Evolutionary conservation across 2,797 vertebrate species (phyloP).

Genomic region (Ctenopoma kingsleyae): DNA sequence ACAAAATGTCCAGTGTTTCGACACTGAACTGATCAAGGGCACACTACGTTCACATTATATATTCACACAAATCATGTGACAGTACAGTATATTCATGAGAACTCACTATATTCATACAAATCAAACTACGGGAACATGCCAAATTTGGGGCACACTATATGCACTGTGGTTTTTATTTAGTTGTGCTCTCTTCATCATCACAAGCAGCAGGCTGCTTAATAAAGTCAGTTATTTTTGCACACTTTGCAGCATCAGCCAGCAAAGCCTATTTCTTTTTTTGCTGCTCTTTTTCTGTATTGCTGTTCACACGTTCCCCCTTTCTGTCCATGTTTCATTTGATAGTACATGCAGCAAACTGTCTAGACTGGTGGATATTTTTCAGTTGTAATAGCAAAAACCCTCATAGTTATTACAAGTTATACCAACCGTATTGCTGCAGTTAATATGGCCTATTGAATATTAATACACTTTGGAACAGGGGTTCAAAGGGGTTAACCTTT

Average conservation of each 20-base stretch:
- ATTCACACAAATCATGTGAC: no score
- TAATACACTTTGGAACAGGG: neutral
- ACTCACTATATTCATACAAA: neutral
- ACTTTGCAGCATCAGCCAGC: neutral
- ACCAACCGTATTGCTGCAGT: neutral
- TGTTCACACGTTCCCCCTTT: neutral
- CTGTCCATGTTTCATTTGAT: neutral
- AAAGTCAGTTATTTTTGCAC: neutral
- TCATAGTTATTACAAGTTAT: neutral
- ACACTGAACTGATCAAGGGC: no score
- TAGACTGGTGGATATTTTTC: neutral
- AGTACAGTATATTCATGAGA: neutral
- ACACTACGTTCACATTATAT: no score
- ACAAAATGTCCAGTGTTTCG: neutral
- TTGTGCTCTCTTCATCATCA: neutral
- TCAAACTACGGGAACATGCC: no score
- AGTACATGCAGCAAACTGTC: neutral
- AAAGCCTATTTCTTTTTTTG: neutral
- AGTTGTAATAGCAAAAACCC: neutral
- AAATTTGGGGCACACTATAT: no score
- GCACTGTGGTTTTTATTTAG: neutral
- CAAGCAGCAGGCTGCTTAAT: neutral
- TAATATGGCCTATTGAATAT: conserved; percentile 1
- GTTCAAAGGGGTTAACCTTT: no score
- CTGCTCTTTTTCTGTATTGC: neutral